Percentiles rank a stretch among this genome's conserved stretches.
phyloP scores from a whole-genome alignment of 2,888 invertebrate genomes.

The Ceratothoa steindachneri region DNA sequence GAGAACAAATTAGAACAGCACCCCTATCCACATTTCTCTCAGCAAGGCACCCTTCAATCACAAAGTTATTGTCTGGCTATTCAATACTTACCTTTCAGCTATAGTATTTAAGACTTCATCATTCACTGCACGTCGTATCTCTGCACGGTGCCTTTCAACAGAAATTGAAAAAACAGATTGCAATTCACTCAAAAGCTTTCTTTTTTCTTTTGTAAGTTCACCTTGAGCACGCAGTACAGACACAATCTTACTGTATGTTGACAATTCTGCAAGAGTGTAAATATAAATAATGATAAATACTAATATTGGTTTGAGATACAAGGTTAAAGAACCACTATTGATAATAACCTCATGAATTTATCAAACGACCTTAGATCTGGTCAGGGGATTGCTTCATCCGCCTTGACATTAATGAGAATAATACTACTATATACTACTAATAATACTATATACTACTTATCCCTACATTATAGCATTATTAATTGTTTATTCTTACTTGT shows the following conservation, averaged over 20 bases:
- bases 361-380: too few species aligned
- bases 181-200: slow-evolving; percentile 75
- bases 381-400: too few species aligned
- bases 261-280: slow-evolving; percentile 66
- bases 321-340: background rate
- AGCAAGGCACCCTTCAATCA: too few species aligned
- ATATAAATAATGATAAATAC: slow-evolving; percentile 7
- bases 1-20: too few species aligned
- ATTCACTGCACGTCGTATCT: slow-evolving; percentile 83
- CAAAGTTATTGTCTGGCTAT: too few species aligned
- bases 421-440: too few species aligned
- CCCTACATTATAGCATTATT: too few species aligned
- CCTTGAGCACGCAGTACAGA: slow-evolving; percentile 90
- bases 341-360: slow-evolving; percentile 14
- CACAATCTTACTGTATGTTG: slow-evolving; percentile 84
- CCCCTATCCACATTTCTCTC: too few species aligned
- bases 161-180: slow-evolving; percentile 78
- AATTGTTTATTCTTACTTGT: too few species aligned
- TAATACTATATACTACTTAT: too few species aligned
- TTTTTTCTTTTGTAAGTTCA: slow-evolving; percentile 75
- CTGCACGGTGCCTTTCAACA: slow-evolving; percentile 84
- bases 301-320: background rate
- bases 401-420: too few species aligned
- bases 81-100: slow-evolving; percentile 85
- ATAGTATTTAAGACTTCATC: slow-evolving; percentile 84